phyloP scores from a whole-genome alignment of 2,888 invertebrate species.

The Campoplex capitator region DNA sequence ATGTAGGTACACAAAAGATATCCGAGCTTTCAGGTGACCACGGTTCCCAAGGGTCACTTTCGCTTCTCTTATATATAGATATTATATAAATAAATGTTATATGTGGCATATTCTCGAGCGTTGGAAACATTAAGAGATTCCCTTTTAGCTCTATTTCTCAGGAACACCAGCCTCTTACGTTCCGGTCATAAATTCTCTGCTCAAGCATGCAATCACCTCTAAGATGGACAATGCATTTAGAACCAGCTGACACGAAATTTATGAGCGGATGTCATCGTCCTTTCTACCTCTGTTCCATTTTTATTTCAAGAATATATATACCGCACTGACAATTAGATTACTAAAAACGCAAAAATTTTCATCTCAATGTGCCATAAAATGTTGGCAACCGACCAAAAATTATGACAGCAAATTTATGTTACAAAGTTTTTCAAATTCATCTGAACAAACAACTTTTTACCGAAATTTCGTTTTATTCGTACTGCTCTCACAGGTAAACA shows the following conservation, averaged over 20 bases:
- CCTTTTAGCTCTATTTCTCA: slow-evolving; percentile 46
- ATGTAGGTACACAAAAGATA: slow-evolving; percentile 11
- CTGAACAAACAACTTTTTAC: too few species aligned
- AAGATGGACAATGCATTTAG: slow-evolving; percentile 66
- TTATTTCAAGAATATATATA: too few species aligned
- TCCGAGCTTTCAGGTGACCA: slow-evolving; percentile 26
- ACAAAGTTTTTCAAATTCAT: too few species aligned
- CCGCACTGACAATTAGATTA: too few species aligned
- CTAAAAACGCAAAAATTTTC: too few species aligned
- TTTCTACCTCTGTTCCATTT: too few species aligned
- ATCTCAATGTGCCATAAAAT: too few species aligned
- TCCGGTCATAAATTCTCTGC: slow-evolving; percentile 18
- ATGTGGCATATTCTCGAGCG: slow-evolving; percentile 22
- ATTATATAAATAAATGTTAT: neutral
- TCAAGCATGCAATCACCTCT: slow-evolving; percentile 46
- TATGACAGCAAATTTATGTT: too few species aligned
- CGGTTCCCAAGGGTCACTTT: slow-evolving; percentile 44
- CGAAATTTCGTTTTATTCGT: too few species aligned
- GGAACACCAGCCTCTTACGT: slow-evolving; percentile 25
- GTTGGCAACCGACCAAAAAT: too few species aligned
- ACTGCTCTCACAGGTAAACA: too few species aligned
- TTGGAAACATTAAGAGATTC: slow-evolving; percentile 4
- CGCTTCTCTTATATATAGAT: neutral
- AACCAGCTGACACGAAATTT: slow-evolving; percentile 39
- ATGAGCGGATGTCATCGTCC: too few species aligned